Evolutionary conservation across 2,888 invertebrate species (phyloP).

Genomic region (Muschampia plurimacula): DNA sequence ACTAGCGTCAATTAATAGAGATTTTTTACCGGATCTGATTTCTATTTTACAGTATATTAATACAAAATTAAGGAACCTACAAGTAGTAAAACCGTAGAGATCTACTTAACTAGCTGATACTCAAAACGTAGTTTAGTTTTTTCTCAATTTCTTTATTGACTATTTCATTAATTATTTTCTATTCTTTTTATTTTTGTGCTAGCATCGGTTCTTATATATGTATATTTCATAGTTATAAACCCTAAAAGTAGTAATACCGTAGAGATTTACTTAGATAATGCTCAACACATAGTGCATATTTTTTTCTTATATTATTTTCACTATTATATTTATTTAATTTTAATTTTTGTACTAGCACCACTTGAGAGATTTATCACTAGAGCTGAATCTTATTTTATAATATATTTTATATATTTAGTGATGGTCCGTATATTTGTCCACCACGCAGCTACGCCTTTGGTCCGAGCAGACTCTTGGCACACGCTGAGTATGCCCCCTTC

Average conservation of each 20-base stretch:
- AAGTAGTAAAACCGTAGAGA: neutral
- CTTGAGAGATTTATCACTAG: too few species aligned
- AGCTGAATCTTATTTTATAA: neutral
- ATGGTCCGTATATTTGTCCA: slow-evolving; percentile 35
- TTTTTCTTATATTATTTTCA: neutral
- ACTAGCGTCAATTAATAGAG: too few species aligned
- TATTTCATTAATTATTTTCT: neutral
- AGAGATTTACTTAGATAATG: neutral
- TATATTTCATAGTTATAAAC: neutral
- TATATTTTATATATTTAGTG: neutral
- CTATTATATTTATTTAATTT: neutral
- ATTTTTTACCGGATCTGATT: too few species aligned
- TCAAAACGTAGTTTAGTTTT: neutral
- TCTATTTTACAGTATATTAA: too few species aligned
- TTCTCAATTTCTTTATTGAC: neutral
- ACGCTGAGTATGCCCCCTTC: slow-evolving; percentile 83
- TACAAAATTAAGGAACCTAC: neutral
- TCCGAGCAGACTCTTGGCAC: slow-evolving; percentile 85
- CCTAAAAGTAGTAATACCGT: neutral
- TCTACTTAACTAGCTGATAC: neutral
- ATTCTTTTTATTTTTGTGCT: neutral
- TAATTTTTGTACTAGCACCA: neutral
- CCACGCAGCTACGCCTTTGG: slow-evolving; percentile 78
- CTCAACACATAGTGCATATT: neutral
- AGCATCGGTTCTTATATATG: neutral